A percentile compares a stretch with the other conserved stretches of the same genome.
Evolutionary conservation across 2,888 invertebrate genomes (phyloP).

Genomic region (Aporophyla lueneburgensis): DNA sequence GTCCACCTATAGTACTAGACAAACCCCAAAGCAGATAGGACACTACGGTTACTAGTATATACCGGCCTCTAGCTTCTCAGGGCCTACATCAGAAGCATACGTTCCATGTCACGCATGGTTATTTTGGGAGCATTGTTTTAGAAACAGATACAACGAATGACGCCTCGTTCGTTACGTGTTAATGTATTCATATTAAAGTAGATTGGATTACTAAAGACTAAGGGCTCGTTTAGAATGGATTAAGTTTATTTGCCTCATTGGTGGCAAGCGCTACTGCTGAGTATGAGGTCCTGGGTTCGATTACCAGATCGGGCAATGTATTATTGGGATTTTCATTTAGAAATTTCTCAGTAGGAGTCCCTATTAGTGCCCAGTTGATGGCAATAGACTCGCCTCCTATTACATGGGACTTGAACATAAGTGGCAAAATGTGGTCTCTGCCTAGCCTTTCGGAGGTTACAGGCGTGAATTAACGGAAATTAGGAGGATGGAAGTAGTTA

Average conservation of each 20-base stretch:
- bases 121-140: conserved; percentile 56
- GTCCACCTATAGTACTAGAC: no score
- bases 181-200: conserved; percentile 50
- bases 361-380: neutral
- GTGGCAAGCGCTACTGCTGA: no score
- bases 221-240: conserved; percentile 11
- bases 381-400: neutral
- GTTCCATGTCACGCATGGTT: conserved; percentile 42
- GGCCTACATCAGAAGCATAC: neutral
- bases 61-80: no score
- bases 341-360: neutral
- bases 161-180: conserved; percentile 39
- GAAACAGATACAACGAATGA: conserved; percentile 46
- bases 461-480: neutral
- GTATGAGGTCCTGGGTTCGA: neutral
- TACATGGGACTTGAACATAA: neutral
- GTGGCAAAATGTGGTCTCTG: neutral
- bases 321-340: neutral
- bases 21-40: no score
- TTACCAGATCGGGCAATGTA: neutral
- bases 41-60: neutral
- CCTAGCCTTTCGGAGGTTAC: neutral
- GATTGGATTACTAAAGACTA: conserved; percentile 50
- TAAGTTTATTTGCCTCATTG: neutral
- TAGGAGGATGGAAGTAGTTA: neutral